Conservation (phyloP, 2,113 vertebrate species). For the Sarotherodon lohbergeri region DNA sequence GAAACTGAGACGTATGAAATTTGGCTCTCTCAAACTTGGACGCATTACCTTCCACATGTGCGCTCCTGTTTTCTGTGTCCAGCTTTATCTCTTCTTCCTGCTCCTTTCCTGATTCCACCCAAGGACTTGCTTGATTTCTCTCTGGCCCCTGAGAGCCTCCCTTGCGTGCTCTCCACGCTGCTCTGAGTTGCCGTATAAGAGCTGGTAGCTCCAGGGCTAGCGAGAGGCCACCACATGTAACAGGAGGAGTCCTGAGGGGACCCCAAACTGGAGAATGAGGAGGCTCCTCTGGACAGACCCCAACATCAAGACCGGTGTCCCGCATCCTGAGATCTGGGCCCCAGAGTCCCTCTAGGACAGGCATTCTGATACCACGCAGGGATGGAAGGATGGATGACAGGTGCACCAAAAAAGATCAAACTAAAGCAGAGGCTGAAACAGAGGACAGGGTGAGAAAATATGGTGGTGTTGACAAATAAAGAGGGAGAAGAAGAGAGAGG, state of each 20-base stretch:
- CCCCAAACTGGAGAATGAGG: conserved; percentile 44
- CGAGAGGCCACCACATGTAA: conserved; percentile 48
- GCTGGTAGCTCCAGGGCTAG: conserved; percentile 57
- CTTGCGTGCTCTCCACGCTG: conserved; percentile 51
- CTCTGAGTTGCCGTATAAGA: conserved; percentile 60
- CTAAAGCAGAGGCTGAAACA: not conserved
- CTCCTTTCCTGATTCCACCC: conserved; percentile 31
- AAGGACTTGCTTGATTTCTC: conserved; percentile 10
- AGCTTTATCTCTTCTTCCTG: conserved; percentile 30
- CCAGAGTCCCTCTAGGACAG: conserved; percentile 53
- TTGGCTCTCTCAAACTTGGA: not conserved
- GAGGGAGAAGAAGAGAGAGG: not conserved
- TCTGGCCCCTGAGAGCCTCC: conserved; percentile 14
- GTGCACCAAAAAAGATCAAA: not conserved
- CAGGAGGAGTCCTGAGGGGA: conserved; percentile 44
- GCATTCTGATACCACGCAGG: conserved; percentile 20
- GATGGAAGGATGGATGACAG: not conserved
- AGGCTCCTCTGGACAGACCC: conserved; percentile 45
- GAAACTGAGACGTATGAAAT: not conserved
- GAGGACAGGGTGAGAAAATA: not conserved
- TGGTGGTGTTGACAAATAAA: not conserved
- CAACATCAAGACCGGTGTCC: conserved; percentile 18
- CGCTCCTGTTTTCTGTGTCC: not conserved
- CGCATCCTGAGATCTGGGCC: conserved; percentile 37
- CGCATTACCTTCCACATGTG: conserved; percentile 48